phyloP scores from a whole-genome alignment of 2,888 invertebrate species.

The Amiota communis region DNA sequence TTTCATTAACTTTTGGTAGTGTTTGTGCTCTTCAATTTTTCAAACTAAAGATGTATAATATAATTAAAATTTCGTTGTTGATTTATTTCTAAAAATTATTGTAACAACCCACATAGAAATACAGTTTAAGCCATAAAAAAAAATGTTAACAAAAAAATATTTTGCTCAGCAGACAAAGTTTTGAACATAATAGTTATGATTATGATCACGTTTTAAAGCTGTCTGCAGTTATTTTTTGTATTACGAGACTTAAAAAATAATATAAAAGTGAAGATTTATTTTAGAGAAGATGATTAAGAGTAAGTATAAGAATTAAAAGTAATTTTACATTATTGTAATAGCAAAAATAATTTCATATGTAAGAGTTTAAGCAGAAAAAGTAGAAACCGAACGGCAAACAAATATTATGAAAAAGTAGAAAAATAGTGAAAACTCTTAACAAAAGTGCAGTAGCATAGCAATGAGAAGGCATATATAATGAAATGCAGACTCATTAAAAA shows the following conservation, averaged over 20 bases:
- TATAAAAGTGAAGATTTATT: constrained; percentile 9
- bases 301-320: no score
- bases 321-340: no score
- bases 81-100: no score
- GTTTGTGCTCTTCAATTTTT: no score
- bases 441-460: constrained; percentile 28
- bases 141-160: constrained; percentile 32
- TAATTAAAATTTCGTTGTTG: no score
- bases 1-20: no score
- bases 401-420: constrained; percentile 31
- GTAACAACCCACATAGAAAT: neutral
- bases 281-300: no score
- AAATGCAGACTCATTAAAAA: neutral
- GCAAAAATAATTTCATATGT: no score
- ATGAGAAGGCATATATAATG: constrained; percentile 33
- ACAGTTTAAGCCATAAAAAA: constrained; percentile 1
- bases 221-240: constrained; percentile 60
- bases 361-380: constrained; percentile 3
- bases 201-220: constrained; percentile 54
- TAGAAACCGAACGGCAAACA: constrained; percentile 35
- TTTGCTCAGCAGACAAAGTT: constrained; percentile 61
- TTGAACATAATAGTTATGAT: constrained; percentile 12
- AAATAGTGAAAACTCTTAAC: constrained; percentile 28
- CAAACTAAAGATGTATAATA: no score
- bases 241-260: constrained; percentile 45